Percentiles rank a stretch among this genome's conserved stretches.
Evolutionary conservation across 2,888 invertebrate species (phyloP).

Genomic region (Pimpla rufipes): DNA sequence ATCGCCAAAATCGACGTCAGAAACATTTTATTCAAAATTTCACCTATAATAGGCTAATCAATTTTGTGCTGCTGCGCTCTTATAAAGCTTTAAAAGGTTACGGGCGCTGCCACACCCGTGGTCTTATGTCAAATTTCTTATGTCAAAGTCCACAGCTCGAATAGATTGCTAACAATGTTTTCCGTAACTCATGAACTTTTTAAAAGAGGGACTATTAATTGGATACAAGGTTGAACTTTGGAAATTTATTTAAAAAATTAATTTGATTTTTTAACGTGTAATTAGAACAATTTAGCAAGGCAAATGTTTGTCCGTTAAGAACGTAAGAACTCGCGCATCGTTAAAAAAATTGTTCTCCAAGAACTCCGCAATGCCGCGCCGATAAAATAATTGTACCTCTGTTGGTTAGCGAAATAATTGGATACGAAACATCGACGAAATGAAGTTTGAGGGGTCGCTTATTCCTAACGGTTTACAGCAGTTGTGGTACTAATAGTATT

Average conservation of each 20-base stretch:
- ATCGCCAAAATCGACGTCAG: too few species aligned
- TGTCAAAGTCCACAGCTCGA: too few species aligned
- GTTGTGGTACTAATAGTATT: not conserved
- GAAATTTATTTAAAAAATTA: not conserved
- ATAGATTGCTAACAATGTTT: too few species aligned
- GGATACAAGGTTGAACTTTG: not conserved
- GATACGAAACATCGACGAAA: not conserved
- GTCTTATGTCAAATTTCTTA: too few species aligned
- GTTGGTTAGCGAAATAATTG: slow-evolving; percentile 1
- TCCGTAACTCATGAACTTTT: too few species aligned
- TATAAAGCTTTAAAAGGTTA: too few species aligned
- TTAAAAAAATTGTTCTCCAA: not conserved
- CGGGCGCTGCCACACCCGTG: too few species aligned
- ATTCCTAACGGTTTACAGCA: not conserved
- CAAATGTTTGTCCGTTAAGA: not conserved
- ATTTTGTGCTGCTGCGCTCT: too few species aligned
- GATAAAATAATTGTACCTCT: not conserved
- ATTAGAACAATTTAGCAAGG: not conserved
- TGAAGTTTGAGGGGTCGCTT: not conserved
- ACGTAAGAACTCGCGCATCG: slow-evolving; percentile 3
- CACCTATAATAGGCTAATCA: too few species aligned
- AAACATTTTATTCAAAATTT: too few species aligned
- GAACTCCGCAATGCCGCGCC: not conserved
- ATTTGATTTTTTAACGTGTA: not conserved
- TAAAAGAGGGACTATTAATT: too few species aligned